These are phyloP conservation scores for Ormyrus pomaceus DNA, from an alignment of 2,888 invertebrate species.

Conservation along the genomic window DNA sequence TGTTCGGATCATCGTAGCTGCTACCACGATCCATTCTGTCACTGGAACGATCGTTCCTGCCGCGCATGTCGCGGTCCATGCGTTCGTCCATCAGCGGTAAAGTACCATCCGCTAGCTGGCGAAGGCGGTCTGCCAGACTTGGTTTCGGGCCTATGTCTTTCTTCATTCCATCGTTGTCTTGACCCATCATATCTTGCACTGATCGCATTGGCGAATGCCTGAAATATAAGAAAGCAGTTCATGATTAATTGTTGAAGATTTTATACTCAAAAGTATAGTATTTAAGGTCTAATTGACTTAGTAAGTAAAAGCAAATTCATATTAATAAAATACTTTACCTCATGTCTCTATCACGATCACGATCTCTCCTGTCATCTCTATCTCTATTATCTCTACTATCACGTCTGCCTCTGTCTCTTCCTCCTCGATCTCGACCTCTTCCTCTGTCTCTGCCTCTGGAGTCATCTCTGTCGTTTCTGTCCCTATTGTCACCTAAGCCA, in stretches of 20 bases:
- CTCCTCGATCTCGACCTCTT: constrained; percentile 70
- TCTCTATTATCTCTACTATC: constrained; percentile 69
- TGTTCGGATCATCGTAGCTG: constrained; percentile 48
- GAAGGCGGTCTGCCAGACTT: constrained; percentile 72
- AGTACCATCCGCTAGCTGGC: constrained; percentile 74
- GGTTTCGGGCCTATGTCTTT: constrained; percentile 69
- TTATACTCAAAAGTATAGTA: constrained; percentile 51
- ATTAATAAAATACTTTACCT: constrained; percentile 36
- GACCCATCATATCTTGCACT: constrained; percentile 63
- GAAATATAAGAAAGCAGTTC: too few relatives aligned
- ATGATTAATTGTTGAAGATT: neutral
- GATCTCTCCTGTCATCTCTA: constrained; percentile 68
- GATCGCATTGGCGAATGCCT: constrained; percentile 67
- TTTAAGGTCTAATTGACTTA: too few relatives aligned
- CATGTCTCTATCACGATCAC: constrained; percentile 65
- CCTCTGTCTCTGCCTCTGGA: constrained; percentile 67
- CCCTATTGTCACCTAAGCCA: constrained; percentile 67
- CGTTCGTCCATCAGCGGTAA: constrained; percentile 70
- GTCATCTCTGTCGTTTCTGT: constrained; percentile 66
- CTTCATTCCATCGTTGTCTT: constrained; percentile 59
- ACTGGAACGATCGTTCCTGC: constrained; percentile 68
- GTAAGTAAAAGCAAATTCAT: neutral
- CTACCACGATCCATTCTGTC: constrained; percentile 61
- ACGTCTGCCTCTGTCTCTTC: constrained; percentile 69
- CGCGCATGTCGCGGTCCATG: constrained; percentile 67